phyloP scores from a whole-genome alignment of 1,140 invertebrate species.

The Globodera rostochiensis region DNA sequence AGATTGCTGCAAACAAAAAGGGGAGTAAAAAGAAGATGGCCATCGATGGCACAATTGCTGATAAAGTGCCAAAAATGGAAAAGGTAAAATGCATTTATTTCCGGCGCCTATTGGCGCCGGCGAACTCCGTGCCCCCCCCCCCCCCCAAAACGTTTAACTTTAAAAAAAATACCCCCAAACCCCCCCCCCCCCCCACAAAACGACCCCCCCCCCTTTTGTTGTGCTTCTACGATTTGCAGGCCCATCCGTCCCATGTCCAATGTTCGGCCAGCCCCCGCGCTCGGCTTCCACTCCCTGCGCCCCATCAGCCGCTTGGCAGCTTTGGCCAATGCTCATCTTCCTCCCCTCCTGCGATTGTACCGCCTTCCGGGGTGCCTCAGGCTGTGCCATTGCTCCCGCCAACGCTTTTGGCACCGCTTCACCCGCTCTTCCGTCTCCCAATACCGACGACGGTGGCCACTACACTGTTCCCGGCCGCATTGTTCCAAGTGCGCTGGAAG shows the following conservation, averaged over 20 bases:
- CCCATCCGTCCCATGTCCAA: no score
- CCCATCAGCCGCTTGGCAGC: neutral
- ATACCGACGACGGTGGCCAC: constrained; percentile 9
- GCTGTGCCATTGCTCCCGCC: neutral
- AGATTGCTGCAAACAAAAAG: neutral
- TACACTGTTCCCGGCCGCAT: neutral
- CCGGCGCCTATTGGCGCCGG: no score
- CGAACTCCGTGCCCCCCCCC: no score
- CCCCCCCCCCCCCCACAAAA: no score
- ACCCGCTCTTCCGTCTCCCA: constrained; percentile 8
- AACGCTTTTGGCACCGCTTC: neutral
- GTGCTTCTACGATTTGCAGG: no score
- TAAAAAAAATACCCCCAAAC: no score
- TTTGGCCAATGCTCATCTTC: constrained; percentile 4
- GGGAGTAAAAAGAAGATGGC: neutral
- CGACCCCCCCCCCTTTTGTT: no score
- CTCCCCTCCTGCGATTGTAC: neutral
- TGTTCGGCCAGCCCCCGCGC: no score
- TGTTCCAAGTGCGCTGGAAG: neutral
- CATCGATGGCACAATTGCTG: neutral
- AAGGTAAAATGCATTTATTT: no score
- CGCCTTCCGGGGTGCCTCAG: neutral
- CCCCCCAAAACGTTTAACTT: no score
- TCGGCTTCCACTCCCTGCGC: neutral
- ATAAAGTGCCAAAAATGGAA: neutral